These are phyloP conservation scores for Lissonota sp. DNA, from an alignment of 2,888 invertebrate genomes.

Conservation along the genomic window DNA sequence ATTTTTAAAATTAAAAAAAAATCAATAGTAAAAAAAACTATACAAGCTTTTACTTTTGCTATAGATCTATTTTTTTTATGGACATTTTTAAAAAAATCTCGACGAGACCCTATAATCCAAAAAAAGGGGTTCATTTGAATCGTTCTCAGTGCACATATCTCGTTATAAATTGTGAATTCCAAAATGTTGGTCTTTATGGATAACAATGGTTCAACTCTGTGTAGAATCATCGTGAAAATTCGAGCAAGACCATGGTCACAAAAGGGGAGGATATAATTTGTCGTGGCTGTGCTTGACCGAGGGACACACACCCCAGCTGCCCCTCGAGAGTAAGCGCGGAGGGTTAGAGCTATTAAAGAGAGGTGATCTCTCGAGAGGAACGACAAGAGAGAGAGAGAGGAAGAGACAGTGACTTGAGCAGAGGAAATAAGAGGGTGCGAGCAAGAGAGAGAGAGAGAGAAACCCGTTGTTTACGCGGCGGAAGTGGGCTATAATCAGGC, in stretches of 20 bases:
- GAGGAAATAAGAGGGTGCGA: constrained; percentile 48
- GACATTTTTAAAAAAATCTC: too few relatives aligned
- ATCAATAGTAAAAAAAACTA: too few relatives aligned
- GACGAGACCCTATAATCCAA: background rate
- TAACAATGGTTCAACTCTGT: constrained; percentile 1
- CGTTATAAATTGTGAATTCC: background rate
- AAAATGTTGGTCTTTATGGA: background rate
- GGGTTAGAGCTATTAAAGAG: constrained; percentile 74
- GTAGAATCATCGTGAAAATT: constrained; percentile 19
- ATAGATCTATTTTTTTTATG: too few relatives aligned
- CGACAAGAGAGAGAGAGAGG: constrained; percentile 16
- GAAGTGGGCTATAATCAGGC: constrained; percentile 81
- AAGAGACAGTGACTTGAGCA: constrained; percentile 4
- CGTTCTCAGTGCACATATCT: background rate
- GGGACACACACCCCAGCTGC: constrained; percentile 29
- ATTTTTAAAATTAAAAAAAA: too few relatives aligned
- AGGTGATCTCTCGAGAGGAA: constrained; percentile 66
- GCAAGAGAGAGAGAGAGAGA: constrained; percentile 51
- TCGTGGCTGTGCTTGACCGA: constrained; percentile 8
- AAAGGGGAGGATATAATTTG: constrained; percentile 40
- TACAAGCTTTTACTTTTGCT: too few relatives aligned
- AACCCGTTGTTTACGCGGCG: constrained; percentile 80
- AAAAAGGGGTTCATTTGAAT: background rate
- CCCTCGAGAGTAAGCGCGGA: constrained; percentile 34
- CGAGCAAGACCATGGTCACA: constrained; percentile 8